Evolutionary conservation across 2,113 vertebrate genomes (phyloP).

Genomic region (Gorsachius goisagi): DNA sequence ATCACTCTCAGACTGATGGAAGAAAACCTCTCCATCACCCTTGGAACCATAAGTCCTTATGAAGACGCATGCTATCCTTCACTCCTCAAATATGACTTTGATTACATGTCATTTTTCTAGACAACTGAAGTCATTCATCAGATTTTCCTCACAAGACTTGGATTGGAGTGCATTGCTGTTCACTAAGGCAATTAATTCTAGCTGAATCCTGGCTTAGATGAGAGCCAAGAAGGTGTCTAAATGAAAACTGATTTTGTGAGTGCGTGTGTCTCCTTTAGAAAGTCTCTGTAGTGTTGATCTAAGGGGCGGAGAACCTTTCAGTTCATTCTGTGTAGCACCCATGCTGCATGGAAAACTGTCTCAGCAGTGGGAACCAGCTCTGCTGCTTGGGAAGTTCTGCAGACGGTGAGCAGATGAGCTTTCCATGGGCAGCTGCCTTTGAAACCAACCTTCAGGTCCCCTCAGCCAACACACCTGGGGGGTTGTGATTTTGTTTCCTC

Average conservation of each 20-base stretch:
- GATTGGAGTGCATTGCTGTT: neutral
- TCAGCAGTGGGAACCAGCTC: neutral
- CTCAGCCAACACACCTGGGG: neutral
- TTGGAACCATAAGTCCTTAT: neutral
- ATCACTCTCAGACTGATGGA: neutral
- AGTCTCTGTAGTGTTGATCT: neutral
- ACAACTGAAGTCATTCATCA: slow-evolving; percentile 9
- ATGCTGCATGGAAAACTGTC: neutral
- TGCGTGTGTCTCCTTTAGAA: neutral
- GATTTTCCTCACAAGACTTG: neutral
- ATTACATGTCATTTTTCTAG: slow-evolving; percentile 25
- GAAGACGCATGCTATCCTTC: neutral
- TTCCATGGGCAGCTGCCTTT: neutral
- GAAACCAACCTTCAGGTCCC: neutral
- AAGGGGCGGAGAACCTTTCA: neutral
- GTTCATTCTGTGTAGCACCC: neutral
- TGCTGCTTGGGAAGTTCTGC: neutral
- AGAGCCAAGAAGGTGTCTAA: slow-evolving; percentile 46
- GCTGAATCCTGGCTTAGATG: slow-evolving; percentile 16
- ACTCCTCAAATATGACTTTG: slow-evolving; percentile 10
- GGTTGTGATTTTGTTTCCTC: neutral
- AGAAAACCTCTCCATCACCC: slow-evolving; percentile 18
- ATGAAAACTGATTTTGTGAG: neutral
- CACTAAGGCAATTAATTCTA: neutral
- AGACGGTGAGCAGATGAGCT: neutral